These are phyloP conservation scores for Stenodera caucasica DNA, from an alignment of 2,888 invertebrate genomes.

Conservation along the genomic window DNA sequence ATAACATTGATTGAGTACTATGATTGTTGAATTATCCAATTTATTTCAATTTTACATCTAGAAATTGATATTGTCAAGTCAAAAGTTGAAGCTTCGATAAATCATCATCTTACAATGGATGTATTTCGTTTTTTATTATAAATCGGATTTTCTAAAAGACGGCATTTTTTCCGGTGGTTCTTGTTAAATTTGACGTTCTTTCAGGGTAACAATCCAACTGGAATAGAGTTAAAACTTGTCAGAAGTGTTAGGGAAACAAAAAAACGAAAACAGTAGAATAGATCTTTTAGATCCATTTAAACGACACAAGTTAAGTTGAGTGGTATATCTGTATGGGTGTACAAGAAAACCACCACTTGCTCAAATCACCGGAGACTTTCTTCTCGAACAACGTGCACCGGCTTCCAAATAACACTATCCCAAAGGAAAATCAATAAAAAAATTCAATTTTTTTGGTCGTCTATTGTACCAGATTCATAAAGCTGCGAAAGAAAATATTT, in stretches of 20 bases:
- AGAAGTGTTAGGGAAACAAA: neutral
- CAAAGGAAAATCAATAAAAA: conserved; percentile 7
- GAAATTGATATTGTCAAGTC: neutral
- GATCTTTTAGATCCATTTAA: conserved; percentile 6
- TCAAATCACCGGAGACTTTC: conserved; percentile 9
- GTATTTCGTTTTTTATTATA: too few relatives aligned
- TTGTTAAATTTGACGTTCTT: neutral
- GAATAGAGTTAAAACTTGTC: neutral
- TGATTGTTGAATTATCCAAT: neutral
- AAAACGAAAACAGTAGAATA: neutral
- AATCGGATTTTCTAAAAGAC: too few relatives aligned
- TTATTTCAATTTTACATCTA: neutral
- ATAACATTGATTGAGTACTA: neutral
- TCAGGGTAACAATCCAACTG: neutral
- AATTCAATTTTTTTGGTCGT: neutral
- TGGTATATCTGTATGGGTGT: too few relatives aligned
- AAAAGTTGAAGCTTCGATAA: too few relatives aligned
- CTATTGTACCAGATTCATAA: neutral
- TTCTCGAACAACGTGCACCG: conserved; percentile 11
- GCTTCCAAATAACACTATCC: conserved; percentile 10
- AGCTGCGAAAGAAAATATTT: neutral
- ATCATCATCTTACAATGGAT: too few relatives aligned
- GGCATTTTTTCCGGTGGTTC: too few relatives aligned
- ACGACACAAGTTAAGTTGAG: conserved; percentile 10
- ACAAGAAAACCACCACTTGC: conserved; percentile 3